Evolutionary conservation across 2,113 vertebrate genomes (phyloP), one percentile per base, ranked within the genome.

Genomic region (Malurus alboscapulatus): DNA sequence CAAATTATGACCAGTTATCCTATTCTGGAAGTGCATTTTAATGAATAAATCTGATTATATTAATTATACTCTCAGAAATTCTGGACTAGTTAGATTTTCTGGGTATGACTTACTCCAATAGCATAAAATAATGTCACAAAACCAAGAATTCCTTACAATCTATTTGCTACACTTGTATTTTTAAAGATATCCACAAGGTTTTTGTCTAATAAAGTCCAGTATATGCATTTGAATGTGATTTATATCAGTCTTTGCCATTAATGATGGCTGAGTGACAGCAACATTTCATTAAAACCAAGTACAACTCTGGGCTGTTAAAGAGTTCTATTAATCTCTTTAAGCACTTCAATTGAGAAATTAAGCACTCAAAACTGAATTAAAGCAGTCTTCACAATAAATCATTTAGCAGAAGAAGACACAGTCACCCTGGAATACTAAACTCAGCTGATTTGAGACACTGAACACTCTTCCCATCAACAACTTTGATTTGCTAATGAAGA

Each of bases 1-100:
- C 27, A 89, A 94, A 92, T 95, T 89, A 85, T 62, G 87, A 79
- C 11, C 67, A 66, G 94, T 95, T 94, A 93, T 75, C 25, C 76
- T 77, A 72, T 85, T 92, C 63, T 85, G 30, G 66, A 87, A 91
- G 62, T 0, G 4, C 45, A 91, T 91, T 91, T 78, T 51, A 80
- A 34, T 83, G 78, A 93, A 36, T 67, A 89, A 68, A 87, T 29
- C 26, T 90, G 63, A 91, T 91, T 83, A 91, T 85, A 63, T 53
- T 92, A 44, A 94, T 83, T 94, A 83, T 7, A 58, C 40, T 42
- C 29, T 47, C 57, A 42, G 51, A 85, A 96, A 81, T 86, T 77
- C 80, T 65, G 36, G 77, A 83, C 72, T 71, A 74, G 44, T 36
- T 58, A 84, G 63, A 73, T 83, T 85, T 93, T 90, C 40, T 25